Percentiles rank a stretch among this genome's conserved stretches.
Evolutionary conservation across 2,888 invertebrate species (phyloP).

Genomic region (Agrochola litura): DNA sequence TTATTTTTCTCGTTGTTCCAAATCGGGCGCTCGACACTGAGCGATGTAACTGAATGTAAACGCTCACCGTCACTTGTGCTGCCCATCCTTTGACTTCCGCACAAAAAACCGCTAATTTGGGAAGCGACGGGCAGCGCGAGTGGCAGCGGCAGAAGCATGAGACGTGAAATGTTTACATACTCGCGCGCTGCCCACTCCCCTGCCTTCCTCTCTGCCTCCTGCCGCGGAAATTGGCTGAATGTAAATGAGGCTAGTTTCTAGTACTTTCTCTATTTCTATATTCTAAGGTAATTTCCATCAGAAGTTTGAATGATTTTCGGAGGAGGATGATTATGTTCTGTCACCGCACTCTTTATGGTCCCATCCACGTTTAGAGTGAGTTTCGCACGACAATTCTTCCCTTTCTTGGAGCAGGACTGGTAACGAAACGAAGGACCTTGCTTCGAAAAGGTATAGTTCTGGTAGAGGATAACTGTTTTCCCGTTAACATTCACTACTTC

Average conservation of each 20-base stretch:
- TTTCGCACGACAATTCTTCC: slow-evolving; percentile 63
- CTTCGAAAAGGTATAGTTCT: slow-evolving; percentile 62
- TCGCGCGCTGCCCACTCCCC: neutral
- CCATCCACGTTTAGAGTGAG: slow-evolving; percentile 63
- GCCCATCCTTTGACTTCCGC: neutral
- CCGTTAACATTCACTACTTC: slow-evolving; percentile 40
- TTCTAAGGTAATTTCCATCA: slow-evolving; percentile 36
- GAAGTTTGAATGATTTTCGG: slow-evolving; percentile 42
- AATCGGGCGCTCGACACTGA: neutral
- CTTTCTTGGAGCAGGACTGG: slow-evolving; percentile 62
- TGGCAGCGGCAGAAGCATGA: neutral
- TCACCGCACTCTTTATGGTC: slow-evolving; percentile 42
- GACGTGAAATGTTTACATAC: neutral
- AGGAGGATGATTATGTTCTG: slow-evolving; percentile 69
- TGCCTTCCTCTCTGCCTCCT: neutral
- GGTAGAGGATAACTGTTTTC: slow-evolving; percentile 50
- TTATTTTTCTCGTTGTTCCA: too few species aligned
- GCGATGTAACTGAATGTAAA: neutral
- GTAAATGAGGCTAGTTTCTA: neutral
- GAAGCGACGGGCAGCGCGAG: neutral
- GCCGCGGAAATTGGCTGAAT: neutral
- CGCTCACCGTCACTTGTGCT: too few species aligned
- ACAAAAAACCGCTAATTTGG: neutral
- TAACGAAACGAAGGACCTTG: slow-evolving; percentile 46
- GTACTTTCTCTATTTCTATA: neutral